phyloP scores from a whole-genome alignment of 2,888 invertebrate species.

The Lycocerus yunnanus region DNA sequence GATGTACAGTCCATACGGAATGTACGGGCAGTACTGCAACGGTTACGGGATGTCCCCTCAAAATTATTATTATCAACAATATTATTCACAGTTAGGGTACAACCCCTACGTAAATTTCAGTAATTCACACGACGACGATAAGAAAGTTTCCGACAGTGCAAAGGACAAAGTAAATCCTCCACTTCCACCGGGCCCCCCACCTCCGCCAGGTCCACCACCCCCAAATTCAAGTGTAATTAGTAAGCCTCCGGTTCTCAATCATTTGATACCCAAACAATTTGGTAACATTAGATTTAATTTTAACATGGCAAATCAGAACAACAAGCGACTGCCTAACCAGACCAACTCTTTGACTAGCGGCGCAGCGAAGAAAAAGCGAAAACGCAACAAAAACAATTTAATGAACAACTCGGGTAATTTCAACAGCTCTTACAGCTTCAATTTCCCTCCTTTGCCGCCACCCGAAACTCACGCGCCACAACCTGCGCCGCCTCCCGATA shows the following conservation, averaged over 20 bases:
- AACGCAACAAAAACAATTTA: slow-evolving; percentile 61
- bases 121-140: slow-evolving; percentile 45
- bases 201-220: slow-evolving; percentile 45
- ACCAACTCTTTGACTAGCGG: slow-evolving; percentile 57
- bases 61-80: slow-evolving; percentile 58
- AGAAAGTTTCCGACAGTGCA: slow-evolving; percentile 34
- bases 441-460: slow-evolving; percentile 59
- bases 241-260: slow-evolving; percentile 50
- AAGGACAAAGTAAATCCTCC: slow-evolving; percentile 57
- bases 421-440: slow-evolving; percentile 46
- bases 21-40: slow-evolving; percentile 32
- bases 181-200: slow-evolving; percentile 64
- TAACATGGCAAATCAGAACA: slow-evolving; percentile 44
- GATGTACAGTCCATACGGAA: slow-evolving; percentile 37
- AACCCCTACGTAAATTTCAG: slow-evolving; percentile 39
- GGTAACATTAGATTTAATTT: slow-evolving; percentile 62
- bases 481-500: slow-evolving; percentile 60
- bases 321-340: slow-evolving; percentile 42
- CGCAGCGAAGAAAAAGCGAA: slow-evolving; percentile 74
- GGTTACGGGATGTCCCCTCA: slow-evolving; percentile 35
- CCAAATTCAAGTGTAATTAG: slow-evolving; percentile 50
- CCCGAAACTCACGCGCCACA: slow-evolving; percentile 55
- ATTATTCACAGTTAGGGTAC: slow-evolving; percentile 46
- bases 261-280: slow-evolving; percentile 51
- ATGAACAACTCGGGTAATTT: slow-evolving; percentile 42